These are phyloP conservation scores for Noctilio leporinus DNA, from an alignment of 2,113 vertebrate genomes.

Conservation along the genomic window DNA sequence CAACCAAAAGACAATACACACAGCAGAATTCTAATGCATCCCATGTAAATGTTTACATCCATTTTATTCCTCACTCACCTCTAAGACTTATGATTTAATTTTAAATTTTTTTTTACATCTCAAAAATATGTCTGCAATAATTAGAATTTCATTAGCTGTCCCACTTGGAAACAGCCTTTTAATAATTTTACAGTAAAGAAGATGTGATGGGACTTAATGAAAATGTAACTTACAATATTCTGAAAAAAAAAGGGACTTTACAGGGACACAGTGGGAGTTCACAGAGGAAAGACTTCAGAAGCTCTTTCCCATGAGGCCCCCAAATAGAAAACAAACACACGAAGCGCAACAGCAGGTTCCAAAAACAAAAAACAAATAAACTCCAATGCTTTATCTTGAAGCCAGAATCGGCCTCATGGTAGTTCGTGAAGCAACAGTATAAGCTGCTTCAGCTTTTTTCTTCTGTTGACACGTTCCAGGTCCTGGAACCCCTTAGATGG, in stretches of 20 bases:
- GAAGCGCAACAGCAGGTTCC: constrained; percentile 71
- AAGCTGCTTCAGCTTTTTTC: constrained; percentile 64
- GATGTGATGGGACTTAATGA: constrained; percentile 68
- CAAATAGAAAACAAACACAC: constrained; percentile 74
- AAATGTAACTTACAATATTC: constrained; percentile 76
- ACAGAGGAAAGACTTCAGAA: constrained; percentile 67
- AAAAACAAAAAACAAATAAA: constrained; percentile 65
- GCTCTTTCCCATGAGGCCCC: constrained; percentile 70
- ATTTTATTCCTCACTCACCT: constrained; percentile 81
- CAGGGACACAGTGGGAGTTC: constrained; percentile 70
- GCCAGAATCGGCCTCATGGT: constrained; percentile 48
- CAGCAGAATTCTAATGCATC: constrained; percentile 95
- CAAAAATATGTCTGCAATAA: constrained; percentile 81
- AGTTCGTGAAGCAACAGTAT: constrained; percentile 54
- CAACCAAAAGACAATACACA: constrained; percentile 98
- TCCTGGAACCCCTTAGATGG: constrained; percentile 47
- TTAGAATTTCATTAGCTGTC: constrained; percentile 69
- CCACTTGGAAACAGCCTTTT: constrained; percentile 69
- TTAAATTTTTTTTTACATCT: constrained; percentile 78
- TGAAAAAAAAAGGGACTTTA: constrained; percentile 74
- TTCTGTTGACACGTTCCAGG: constrained; percentile 60
- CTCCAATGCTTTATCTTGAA: constrained; percentile 61
- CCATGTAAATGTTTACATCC: constrained; percentile 95
- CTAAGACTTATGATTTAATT: constrained; percentile 77
- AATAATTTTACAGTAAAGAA: constrained; percentile 74